A percentile compares a stretch with the other conserved stretches of the same genome.
Evolutionary conservation across 2,888 invertebrate species (phyloP).

Genomic region (Xestia rhomboidea): DNA sequence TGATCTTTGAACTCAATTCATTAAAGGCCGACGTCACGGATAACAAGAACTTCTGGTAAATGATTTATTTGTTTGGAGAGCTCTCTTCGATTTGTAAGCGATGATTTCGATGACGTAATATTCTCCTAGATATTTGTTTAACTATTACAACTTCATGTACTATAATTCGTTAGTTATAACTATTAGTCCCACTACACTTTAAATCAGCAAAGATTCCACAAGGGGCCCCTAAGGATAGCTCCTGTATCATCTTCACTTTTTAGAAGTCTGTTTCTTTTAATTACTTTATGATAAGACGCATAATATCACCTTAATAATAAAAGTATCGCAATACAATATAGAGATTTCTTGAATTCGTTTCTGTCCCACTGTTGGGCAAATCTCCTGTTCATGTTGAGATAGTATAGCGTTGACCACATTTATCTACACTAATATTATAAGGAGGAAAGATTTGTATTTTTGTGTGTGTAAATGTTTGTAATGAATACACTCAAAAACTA

Average conservation of each 20-base stretch:
- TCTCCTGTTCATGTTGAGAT: neutral
- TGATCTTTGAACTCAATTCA: constrained; percentile 36
- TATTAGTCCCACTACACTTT: neutral
- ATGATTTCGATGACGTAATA: constrained; percentile 19
- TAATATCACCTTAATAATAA: no score
- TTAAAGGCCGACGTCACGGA: constrained; percentile 20
- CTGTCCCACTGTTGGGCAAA: neutral
- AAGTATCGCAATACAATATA: neutral
- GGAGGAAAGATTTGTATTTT: no score
- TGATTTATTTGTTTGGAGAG: constrained; percentile 42
- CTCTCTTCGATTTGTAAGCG: constrained; percentile 22
- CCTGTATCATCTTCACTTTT: neutral
- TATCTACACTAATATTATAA: no score
- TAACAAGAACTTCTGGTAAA: constrained; percentile 15
- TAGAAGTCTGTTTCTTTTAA: neutral
- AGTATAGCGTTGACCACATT: neutral
- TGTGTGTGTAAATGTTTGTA: no score
- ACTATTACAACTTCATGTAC: neutral
- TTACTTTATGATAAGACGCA: neutral
- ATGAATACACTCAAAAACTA: no score
- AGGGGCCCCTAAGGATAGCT: neutral
- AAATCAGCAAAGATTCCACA: neutral
- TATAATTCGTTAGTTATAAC: neutral
- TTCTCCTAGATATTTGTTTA: neutral
- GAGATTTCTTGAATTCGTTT: neutral